Percentiles rank a stretch among this genome's conserved stretches.
phyloP scores from a whole-genome alignment of 2,113 vertebrate species.

The Peromyscus maniculatus region DNA sequence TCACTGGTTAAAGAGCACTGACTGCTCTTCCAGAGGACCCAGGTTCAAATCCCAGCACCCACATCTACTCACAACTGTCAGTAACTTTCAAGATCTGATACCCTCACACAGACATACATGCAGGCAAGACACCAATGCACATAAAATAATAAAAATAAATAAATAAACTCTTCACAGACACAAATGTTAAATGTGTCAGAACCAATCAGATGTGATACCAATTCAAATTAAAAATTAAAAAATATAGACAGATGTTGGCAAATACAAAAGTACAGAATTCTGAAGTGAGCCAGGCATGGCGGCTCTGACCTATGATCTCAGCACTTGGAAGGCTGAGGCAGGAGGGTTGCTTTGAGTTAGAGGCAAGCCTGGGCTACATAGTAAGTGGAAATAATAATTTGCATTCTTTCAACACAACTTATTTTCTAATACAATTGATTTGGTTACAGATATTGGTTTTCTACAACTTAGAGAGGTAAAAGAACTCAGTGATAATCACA shows the following conservation, averaged over 20 bases:
- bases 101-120: too few species aligned
- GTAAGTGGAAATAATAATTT: too few species aligned
- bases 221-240: constrained; percentile 54
- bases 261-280: neutral
- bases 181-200: constrained; percentile 15
- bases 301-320: neutral
- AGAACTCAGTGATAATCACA: neutral
- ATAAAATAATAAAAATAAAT: neutral
- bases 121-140: too few species aligned
- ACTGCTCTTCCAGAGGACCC: too few species aligned
- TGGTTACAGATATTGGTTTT: constrained; percentile 1
- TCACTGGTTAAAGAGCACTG: too few species aligned
- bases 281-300: neutral
- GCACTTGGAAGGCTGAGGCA: neutral
- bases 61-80: too few species aligned
- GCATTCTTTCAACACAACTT: neutral
- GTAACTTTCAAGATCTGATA: too few species aligned
- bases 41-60: too few species aligned
- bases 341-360: neutral
- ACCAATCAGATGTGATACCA: constrained; percentile 2
- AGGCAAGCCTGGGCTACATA: neutral
- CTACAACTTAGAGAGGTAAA: neutral
- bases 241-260: neutral
- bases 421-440: neutral
- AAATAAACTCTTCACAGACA: neutral